Conservation (phyloP, 64 coral and sea anemone species). For the Montipora capricornis region DNA sequence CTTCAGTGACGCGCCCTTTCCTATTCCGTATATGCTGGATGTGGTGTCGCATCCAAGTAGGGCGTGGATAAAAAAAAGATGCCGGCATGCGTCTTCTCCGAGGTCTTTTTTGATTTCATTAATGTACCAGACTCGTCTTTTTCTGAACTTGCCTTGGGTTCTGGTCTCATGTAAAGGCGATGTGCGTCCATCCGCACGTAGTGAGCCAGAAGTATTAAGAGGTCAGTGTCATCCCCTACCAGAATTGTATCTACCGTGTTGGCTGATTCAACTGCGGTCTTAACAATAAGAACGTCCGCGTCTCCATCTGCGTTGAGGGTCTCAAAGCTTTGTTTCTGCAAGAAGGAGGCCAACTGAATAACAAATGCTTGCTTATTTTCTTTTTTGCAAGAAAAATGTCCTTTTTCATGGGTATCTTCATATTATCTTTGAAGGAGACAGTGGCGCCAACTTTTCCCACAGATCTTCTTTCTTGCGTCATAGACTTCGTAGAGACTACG, state of each 20-base stretch:
- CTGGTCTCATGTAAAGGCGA: slow-evolving; percentile 27
- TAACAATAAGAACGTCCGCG: too few species aligned
- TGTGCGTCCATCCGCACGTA: not conserved
- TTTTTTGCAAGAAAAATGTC: slow-evolving; percentile 34
- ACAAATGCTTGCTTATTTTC: slow-evolving; percentile 59
- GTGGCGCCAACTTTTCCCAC: slow-evolving; percentile 19
- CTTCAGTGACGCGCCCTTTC: too few species aligned
- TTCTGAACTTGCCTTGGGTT: not conserved
- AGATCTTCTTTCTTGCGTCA: too few species aligned
- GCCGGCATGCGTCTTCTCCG: not conserved
- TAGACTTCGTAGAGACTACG: too few species aligned
- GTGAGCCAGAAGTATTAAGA: not conserved
- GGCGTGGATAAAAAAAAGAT: slow-evolving; percentile 38
- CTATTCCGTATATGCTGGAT: not conserved
- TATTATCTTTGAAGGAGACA: slow-evolving; percentile 40
- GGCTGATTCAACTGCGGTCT: too few species aligned
- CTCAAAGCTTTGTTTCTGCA: not conserved
- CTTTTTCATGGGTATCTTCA: slow-evolving; percentile 57
- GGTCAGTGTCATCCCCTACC: slow-evolving; percentile 55
- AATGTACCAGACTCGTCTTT: too few species aligned
- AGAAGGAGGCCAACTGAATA: not conserved
- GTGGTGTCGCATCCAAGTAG: slow-evolving; percentile 57
- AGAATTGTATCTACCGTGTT: too few species aligned
- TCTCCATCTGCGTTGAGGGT: not conserved
- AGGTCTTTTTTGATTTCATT: not conserved